Base-by-base conservation (phyloP, 2,888 invertebrate genomes). In the Cylindroiulus punctatus region DNA sequence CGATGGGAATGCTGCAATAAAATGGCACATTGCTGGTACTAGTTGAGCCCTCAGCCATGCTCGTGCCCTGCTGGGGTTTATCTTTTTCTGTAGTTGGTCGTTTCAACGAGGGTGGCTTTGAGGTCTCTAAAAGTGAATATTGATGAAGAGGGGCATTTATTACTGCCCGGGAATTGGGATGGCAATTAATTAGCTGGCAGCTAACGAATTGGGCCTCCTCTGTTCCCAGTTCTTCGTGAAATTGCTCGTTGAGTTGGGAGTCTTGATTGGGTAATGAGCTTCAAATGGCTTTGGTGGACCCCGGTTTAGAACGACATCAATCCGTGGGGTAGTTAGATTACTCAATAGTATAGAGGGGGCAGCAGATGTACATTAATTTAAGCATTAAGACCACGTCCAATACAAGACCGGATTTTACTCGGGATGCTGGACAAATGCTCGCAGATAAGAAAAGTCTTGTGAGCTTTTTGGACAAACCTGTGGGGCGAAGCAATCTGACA, bases 101-200 rank as follows among this genome's bases (percentile, higher is more conserved):
- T 65, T 65, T 65, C 26, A 65, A 26, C 26, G 65, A 26, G 65
- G 65, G 65, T 65, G 65, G 26, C n/a, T 22, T 65, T 26, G 22
- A 65, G 65, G 65, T 65, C 65, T 65, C 65, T 26, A 65, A 65
- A 65, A 65, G 65, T 65, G 65, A 65, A 65, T 65, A 65, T 65
- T 65, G 65, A 65, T 65, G 65, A 65, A 65, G 65, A 22, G 22
- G 26, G 19, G 26, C 65, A 65, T 65, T 65, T 65, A 65, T 65
- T 65, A 65, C 65, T 26, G 65, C 65, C 22, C 12, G 65, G 65
- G 65, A 65, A 65, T 65, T 65, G 65, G 65, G 65, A 65, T 65
- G 5, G 65, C 65, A 65, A 65, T 65, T 65, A 65, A 65, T 65
- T 65, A 65, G 22, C 65, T 65, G 65, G 26, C 65, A 26, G 65